phyloP scores from a whole-genome alignment of 2,113 vertebrate species.

The Tragelaphus buxtoni region DNA sequence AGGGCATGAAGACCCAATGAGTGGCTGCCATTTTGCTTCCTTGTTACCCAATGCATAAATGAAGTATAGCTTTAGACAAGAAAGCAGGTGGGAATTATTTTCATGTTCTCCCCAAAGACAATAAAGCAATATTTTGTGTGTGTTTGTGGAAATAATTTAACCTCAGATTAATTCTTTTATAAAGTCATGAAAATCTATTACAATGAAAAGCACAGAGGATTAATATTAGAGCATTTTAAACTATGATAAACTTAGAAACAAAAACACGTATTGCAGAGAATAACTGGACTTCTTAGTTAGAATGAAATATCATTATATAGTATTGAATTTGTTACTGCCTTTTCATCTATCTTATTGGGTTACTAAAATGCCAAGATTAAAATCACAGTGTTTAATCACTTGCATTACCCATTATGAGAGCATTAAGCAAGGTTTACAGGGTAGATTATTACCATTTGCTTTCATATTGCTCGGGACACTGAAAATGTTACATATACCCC shows the following conservation, averaged over 20 bases:
- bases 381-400: conserved; percentile 92
- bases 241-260: conserved; percentile 72
- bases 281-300: conserved; percentile 73
- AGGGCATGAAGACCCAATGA: not conserved
- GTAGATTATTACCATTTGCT: conserved; percentile 51
- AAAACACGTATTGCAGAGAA: conserved; percentile 73
- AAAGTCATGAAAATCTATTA: conserved; percentile 44
- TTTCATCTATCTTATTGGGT: conserved; percentile 94
- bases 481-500: not conserved
- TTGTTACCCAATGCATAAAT: not conserved
- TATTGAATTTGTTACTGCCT: conserved; percentile 84
- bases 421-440: conserved; percentile 43
- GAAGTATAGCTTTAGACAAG: not conserved
- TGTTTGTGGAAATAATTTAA: not conserved
- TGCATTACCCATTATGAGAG: conserved; percentile 64
- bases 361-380: conserved; percentile 89
- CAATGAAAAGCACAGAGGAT: conserved; percentile 68
- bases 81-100: not conserved
- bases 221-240: conserved; percentile 75
- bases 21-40: not conserved
- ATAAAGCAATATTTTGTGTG: not conserved
- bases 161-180: not conserved
- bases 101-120: not conserved
- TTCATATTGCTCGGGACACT: not conserved
- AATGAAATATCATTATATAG: conserved; percentile 80